Evolutionary conservation across 2,888 invertebrate species (phyloP), one percentile per base, ranked within the genome.

Genomic region (Plebejus argus): DNA sequence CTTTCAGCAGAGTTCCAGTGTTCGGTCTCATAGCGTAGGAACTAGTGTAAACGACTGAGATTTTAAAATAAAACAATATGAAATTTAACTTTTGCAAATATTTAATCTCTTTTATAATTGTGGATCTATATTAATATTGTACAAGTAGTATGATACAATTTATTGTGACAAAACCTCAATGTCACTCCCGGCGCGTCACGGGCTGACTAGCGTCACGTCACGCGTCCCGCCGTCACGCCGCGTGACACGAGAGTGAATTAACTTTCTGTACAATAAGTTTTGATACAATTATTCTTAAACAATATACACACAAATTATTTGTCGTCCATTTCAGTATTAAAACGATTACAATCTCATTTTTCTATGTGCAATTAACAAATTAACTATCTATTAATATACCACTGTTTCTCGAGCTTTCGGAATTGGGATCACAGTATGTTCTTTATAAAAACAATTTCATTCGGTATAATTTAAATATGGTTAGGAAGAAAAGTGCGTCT

Each of bases 81-180:
- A 15, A 86, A 86, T 86, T 86, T 90, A 94, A 94, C 94, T 94
- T 94, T 94, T 94, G 94, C 94, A 94, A 94, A 94, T 94, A 94
- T 94, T 94, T 94, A 94, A 94, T 94, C 94, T 94, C 91, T 94
- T 94, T 94, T 90, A 94, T 94, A 94, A 94, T 94, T 92, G 94
- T 94, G 94, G 93, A 93, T 94, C 94, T 94, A 94, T 94, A 94
- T 83, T 94, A 92, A 93, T 94, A 94, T 93, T 92, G 93, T 93
- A 94, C 93, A 94, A 92, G 91, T 93, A 90, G 91, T 92, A 93
- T 93, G 89, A 91, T 93, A 93, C 93, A 93, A 87, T 88, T 89
- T 87, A 89, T 86, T 78, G 90, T 90, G 92, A 89, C 90, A 85
- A 86, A 77, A 77, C 15, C 70, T 71, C 76, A 77, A 77, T 77